Evolutionary conservation across 1,140 invertebrate species (phyloP).

Genomic region (Drosophila sulfurigaster): DNA sequence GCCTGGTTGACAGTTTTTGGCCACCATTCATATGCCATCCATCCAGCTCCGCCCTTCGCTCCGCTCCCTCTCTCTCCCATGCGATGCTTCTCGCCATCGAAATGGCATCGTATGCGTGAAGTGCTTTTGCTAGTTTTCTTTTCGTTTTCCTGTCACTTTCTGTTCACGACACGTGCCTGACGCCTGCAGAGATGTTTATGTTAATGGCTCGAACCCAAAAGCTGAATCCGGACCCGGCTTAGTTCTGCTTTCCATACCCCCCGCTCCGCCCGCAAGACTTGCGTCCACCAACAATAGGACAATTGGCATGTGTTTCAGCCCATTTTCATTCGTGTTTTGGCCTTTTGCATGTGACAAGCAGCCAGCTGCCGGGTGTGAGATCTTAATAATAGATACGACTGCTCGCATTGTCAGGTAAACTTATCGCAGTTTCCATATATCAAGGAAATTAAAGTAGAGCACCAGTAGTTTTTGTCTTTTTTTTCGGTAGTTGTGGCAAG

Average conservation of each 20-base stretch:
- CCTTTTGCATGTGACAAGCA: slow-evolving; percentile 34
- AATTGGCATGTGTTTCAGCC: slow-evolving; percentile 74
- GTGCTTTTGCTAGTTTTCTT: slow-evolving; percentile 66
- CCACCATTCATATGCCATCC: slow-evolving; percentile 42
- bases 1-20: slow-evolving; percentile 57
- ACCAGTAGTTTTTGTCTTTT: neutral
- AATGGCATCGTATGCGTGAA: slow-evolving; percentile 35
- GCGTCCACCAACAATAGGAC: slow-evolving; percentile 48
- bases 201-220: slow-evolving; percentile 67
- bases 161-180: slow-evolving; percentile 62
- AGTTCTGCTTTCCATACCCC: neutral
- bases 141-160: slow-evolving; percentile 54
- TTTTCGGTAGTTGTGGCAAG: slow-evolving; percentile 1
- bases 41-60: neutral
- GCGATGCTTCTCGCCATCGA: neutral
- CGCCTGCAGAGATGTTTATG: slow-evolving; percentile 78
- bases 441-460: slow-evolving; percentile 72
- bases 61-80: neutral
- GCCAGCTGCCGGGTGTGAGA: slow-evolving; percentile 56
- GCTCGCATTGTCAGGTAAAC: slow-evolving; percentile 71
- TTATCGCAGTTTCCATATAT: slow-evolving; percentile 71
- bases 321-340: slow-evolving; percentile 42
- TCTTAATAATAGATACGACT: slow-evolving; percentile 76
- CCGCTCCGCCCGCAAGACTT: no score
- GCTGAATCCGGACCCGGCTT: slow-evolving; percentile 15